These are phyloP conservation scores for Volucella bombylans DNA, from an alignment of 2,888 invertebrate species.

Conservation along the genomic window DNA sequence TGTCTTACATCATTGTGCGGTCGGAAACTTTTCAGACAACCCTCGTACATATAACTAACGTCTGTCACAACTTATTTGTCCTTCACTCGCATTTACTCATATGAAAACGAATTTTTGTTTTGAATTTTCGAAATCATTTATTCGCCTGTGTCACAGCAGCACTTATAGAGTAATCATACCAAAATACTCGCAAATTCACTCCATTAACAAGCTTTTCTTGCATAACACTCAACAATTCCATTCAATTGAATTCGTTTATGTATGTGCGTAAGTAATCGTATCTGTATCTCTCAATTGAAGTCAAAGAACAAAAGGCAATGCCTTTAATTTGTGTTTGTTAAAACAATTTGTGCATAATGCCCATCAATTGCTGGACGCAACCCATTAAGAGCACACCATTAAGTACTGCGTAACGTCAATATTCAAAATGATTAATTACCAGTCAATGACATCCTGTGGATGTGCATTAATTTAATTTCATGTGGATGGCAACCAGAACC, in stretches of 20 bases:
- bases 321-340: slow-evolving; percentile 9
- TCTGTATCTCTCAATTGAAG: slow-evolving; percentile 53
- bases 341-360: slow-evolving; percentile 38
- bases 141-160: too few species aligned
- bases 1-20: too few species aligned
- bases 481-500: neutral
- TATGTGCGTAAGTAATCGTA: slow-evolving; percentile 42
- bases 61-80: too few species aligned
- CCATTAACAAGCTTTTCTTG: slow-evolving; percentile 21
- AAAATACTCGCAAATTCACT: neutral
- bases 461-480: slow-evolving; percentile 28
- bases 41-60: too few species aligned
- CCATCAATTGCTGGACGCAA: slow-evolving; percentile 9
- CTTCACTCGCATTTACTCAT: too few species aligned
- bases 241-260: slow-evolving; percentile 59
- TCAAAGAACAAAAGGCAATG: slow-evolving; percentile 33
- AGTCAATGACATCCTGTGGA: slow-evolving; percentile 50
- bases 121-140: too few species aligned
- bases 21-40: too few species aligned
- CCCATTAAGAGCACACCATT: neutral
- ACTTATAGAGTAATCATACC: neutral
- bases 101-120: too few species aligned
- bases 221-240: slow-evolving; percentile 49
- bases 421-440: slow-evolving; percentile 56
- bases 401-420: slow-evolving; percentile 1